A percentile compares a stretch with the other conserved stretches of the same genome.
These are phyloP conservation scores for Menura novaehollandiae DNA, from an alignment of 2,113 vertebrate genomes.

Conservation along the genomic window DNA sequence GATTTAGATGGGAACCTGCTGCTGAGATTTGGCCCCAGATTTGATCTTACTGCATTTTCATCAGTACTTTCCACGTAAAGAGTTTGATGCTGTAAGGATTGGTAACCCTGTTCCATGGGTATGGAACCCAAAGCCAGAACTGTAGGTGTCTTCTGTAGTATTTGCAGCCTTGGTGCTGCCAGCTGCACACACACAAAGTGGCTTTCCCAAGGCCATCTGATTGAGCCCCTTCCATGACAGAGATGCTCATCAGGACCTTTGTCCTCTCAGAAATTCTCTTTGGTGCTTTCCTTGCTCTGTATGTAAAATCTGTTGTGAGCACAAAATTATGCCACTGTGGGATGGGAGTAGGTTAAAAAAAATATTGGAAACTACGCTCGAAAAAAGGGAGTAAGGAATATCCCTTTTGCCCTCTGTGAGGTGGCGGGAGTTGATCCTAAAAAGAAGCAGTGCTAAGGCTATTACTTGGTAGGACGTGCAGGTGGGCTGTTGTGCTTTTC, in stretches of 20 bases:
- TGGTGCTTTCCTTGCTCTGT: neutral
- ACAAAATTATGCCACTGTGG: neutral
- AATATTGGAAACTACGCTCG: neutral
- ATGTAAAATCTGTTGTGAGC: neutral
- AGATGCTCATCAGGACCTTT: neutral
- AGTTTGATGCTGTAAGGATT: neutral
- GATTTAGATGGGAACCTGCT: neutral
- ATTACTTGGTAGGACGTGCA: neutral
- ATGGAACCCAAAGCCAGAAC: neutral
- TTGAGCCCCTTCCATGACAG: neutral
- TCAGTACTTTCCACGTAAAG: neutral
- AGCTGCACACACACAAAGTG: too few relatives aligned
- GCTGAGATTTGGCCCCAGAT: neutral
- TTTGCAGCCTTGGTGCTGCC: neutral
- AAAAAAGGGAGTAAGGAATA: neutral
- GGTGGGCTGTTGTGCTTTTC: conserved; percentile 21
- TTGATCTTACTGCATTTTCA: neutral
- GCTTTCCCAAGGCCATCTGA: neutral
- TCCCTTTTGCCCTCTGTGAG: neutral
- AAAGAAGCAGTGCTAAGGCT: neutral
- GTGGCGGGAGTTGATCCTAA: neutral
- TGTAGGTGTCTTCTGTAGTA: neutral
- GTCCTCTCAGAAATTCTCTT: neutral
- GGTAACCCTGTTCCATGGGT: neutral
- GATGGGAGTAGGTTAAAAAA: neutral